Percentiles rank a stretch among this genome's conserved stretches.
phyloP scores from a whole-genome alignment of 2,888 invertebrate species.

The Orthosia gothica region DNA sequence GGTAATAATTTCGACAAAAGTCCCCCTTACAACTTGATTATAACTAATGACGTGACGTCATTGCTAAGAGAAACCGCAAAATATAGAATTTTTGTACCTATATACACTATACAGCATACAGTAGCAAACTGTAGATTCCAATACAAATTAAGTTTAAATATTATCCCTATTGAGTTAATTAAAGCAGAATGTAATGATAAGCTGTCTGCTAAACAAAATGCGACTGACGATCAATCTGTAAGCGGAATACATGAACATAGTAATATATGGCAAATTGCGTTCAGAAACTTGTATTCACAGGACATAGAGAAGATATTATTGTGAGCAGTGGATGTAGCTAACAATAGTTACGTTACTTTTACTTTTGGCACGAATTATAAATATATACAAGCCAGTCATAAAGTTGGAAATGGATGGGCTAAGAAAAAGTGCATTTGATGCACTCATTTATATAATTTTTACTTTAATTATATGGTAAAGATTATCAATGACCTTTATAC shows the following conservation, averaged over 20 bases:
- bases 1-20: neutral
- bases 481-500: neutral
- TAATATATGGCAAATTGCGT: neutral
- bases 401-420: neutral
- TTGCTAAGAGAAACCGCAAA: neutral
- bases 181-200: neutral
- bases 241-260: neutral
- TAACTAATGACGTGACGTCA: constrained; percentile 12
- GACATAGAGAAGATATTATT: neutral
- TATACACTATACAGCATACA: neutral
- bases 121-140: neutral
- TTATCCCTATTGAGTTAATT: constrained; percentile 18
- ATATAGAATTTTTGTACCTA: neutral
- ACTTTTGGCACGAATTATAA: neutral
- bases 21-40: neutral
- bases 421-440: neutral
- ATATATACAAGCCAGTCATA: neutral
- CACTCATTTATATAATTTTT: neutral
- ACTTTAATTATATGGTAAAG: too few species aligned
- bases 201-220: constrained; percentile 2
- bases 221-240: neutral
- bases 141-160: neutral
- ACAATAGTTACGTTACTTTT: neutral
- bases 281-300: neutral
- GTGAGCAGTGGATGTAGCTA: neutral